Evolutionary conservation across 35 echinoderm and acorn worm species (phyloP).

Genomic region (Heliocidaris tuberculata): DNA sequence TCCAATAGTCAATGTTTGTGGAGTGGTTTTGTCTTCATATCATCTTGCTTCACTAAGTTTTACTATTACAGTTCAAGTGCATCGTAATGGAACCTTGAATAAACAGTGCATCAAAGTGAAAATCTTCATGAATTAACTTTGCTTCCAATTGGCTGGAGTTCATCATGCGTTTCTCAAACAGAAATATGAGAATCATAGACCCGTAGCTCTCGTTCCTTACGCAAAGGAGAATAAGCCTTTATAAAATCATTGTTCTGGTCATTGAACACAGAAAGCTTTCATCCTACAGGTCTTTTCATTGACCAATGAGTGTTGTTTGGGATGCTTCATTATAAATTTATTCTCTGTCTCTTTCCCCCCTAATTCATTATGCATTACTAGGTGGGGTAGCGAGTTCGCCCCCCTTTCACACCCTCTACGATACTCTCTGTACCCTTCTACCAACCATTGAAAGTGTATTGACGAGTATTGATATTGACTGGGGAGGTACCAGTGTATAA

Average conservation of each 20-base stretch:
- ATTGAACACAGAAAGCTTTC: background rate
- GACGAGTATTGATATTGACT: background rate
- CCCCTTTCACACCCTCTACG: background rate
- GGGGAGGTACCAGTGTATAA: background rate
- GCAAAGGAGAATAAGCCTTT: too few species aligned
- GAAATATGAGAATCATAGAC: too few species aligned
- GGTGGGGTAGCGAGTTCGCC: background rate
- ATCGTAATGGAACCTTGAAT: too few species aligned
- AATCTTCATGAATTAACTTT: too few species aligned
- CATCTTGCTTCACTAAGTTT: too few species aligned
- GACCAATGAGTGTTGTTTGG: background rate
- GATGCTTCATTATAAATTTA: background rate
- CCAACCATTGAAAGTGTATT: background rate
- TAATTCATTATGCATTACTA: background rate
- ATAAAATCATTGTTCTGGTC: background rate
- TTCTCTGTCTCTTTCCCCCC: background rate
- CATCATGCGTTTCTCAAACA: too few species aligned
- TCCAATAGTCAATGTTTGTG: too few species aligned
- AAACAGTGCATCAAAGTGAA: too few species aligned
- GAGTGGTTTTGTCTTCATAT: too few species aligned
- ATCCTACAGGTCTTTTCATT: background rate
- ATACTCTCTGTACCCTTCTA: background rate
- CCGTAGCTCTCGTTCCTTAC: too few species aligned
- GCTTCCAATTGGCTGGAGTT: too few species aligned
- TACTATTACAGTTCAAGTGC: too few species aligned